Conservation (phyloP, 2,113 vertebrate genomes). For the Corythaixoides concolor region DNA sequence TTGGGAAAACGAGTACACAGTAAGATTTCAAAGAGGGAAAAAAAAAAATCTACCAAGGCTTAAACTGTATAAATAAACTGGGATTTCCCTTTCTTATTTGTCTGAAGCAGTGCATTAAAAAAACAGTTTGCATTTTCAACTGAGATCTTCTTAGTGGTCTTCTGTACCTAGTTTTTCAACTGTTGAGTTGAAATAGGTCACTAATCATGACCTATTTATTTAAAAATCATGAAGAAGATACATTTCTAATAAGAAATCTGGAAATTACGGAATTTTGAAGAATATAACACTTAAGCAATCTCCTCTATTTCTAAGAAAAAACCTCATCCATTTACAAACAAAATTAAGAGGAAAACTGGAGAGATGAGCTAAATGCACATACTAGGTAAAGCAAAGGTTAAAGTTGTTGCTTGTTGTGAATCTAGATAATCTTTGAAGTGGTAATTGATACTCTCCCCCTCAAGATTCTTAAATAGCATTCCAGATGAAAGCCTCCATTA, state of each 20-base stretch:
- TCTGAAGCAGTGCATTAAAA: neutral
- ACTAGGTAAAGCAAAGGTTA: neutral
- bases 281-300: neutral
- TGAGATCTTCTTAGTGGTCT: neutral
- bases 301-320: neutral
- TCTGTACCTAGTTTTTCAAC: neutral
- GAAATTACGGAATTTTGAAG: neutral
- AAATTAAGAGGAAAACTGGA: neutral
- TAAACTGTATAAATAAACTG: neutral
- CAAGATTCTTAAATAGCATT: neutral
- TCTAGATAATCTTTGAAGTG: neutral
- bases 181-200: neutral
- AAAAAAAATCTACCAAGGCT: neutral
- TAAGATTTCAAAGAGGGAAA: neutral
- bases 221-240: neutral
- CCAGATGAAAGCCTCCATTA: neutral
- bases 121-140: neutral
- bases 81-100: neutral
- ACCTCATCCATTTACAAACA: neutral
- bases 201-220: neutral
- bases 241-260: neutral
- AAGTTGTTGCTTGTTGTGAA: neutral
- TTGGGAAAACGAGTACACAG: fast-evolving
- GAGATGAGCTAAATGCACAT: neutral
- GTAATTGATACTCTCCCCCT: neutral